Conservation (phyloP, 2,888 invertebrate species). For the Brenthis ino region DNA sequence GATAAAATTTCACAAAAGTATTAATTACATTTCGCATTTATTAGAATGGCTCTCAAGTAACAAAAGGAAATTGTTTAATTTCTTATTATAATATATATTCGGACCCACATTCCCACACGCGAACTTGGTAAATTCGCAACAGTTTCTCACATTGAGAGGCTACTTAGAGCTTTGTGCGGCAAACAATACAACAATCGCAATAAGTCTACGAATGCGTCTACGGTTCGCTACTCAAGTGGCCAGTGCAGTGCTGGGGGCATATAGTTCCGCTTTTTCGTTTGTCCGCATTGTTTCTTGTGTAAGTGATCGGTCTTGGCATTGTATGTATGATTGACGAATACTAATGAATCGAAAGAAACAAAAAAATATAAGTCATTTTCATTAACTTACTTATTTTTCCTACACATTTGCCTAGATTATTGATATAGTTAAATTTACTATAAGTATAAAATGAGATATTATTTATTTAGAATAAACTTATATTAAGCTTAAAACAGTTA, state of each 20-base stretch:
- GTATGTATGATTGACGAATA: conserved; percentile 23
- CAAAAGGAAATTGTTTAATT: conserved; percentile 29
- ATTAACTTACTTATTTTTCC: too few relatives aligned
- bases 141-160: conserved; percentile 70
- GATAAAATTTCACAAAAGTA: conserved; percentile 27
- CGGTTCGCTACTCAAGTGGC: conserved; percentile 56
- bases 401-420: too few relatives aligned
- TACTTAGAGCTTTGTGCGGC: conserved; percentile 60
- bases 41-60: conserved; percentile 30
- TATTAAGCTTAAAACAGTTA: conserved; percentile 35
- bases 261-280: conserved; percentile 50
- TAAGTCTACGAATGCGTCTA: conserved; percentile 57
- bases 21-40: conserved; percentile 36
- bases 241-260: conserved; percentile 56
- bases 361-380: not conserved
- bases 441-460: too few relatives aligned
- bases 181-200: conserved; percentile 69
- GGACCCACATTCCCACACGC: conserved; percentile 72
- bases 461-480: not conserved
- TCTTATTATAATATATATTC: conserved; percentile 31
- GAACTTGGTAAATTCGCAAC: conserved; percentile 56
- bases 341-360: not conserved
- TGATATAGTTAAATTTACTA: too few relatives aligned
- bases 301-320: conserved; percentile 56
- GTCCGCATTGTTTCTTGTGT: conserved; percentile 52